Base-by-base conservation (phyloP, 1,140 invertebrate species). In the Piezodorus guildinii region DNA sequence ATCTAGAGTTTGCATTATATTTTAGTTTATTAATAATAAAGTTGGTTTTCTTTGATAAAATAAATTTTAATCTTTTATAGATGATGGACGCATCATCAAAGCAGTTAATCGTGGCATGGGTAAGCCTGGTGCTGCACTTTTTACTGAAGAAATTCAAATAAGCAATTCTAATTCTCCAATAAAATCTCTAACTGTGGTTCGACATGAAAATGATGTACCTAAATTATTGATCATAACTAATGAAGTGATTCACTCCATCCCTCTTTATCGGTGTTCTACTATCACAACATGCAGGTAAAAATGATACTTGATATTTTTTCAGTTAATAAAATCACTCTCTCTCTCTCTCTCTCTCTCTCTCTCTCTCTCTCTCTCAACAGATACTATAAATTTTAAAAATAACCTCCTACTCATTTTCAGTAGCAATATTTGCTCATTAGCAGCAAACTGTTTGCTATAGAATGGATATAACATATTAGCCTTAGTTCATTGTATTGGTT, bases 11-110 rank as follows among this genome's bases (percentile, higher is more conserved):
- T 6, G 3, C 12, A 39, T 39, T 4, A 39, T 8, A 39, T 39
- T 39, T 39, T 39, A 39, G 34, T 10, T 10, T 39, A 39, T 39
- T 12, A 39, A 10, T 39, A 39, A 39, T 39, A 12, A 39, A 39
- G 12, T 39, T 10, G 12, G 2, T 6, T 39, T 39, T 30, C 8
- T 30, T 30, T 30, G 3, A 30, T 4, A 30, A 8, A 30, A 30
- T 30, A 30, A 3, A 30, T 30, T 30, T 4, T 30, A 30, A 39
- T 39, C 34, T 39, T 4, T 77, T 75, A 67, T 77, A 84, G 89
- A 94, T 77, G 88, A 96, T 75, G 94, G 94, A 14, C 84, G 87
- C 73, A 85, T 97, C 45, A 81, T 96, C 65, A 97, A 96, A 76
- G 85, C 88, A n/a, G 83, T 96, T 16, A 96, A 94, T 74, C 83